phyloP scores from a whole-genome alignment of 2,888 invertebrate species.

The Cynaeus angustus region DNA sequence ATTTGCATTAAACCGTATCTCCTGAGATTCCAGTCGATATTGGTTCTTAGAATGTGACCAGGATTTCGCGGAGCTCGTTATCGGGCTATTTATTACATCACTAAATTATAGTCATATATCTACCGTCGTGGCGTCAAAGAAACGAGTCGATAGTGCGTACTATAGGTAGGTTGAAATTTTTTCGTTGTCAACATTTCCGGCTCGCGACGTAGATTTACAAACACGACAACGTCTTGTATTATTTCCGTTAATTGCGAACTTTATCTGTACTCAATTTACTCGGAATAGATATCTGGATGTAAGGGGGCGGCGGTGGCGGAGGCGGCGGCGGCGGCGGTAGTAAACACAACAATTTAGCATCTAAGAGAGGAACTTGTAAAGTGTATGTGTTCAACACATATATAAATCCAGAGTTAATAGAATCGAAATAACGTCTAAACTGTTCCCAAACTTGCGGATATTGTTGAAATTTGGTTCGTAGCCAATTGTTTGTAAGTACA shows the following conservation, averaged over 20 bases:
- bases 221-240: slow-evolving; percentile 45
- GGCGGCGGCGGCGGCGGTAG: slow-evolving; percentile 45
- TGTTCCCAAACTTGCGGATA: slow-evolving; percentile 67
- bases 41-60: slow-evolving; percentile 61
- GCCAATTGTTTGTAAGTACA: slow-evolving; percentile 70
- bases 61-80: slow-evolving; percentile 59
- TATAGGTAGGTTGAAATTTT: too few species aligned
- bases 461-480: slow-evolving; percentile 70
- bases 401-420: slow-evolving; percentile 70
- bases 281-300: slow-evolving; percentile 51
- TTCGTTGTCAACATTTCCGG: not conserved
- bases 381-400: slow-evolving; percentile 63
- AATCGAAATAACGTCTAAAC: slow-evolving; percentile 67
- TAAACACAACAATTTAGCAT: slow-evolving; percentile 58
- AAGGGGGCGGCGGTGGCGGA: slow-evolving; percentile 28
- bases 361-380: slow-evolving; percentile 58
- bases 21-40: slow-evolving; percentile 62
- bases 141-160: too few species aligned
- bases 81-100: slow-evolving; percentile 63
- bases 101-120: slow-evolving; percentile 63
- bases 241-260: slow-evolving; percentile 53
- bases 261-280: slow-evolving; percentile 53
- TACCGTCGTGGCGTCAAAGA: slow-evolving; percentile 56
- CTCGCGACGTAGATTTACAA: slow-evolving; percentile 17
- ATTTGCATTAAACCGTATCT: slow-evolving; percentile 69